Evolutionary conservation across 1,140 invertebrate species (phyloP).

Genomic region (Gyrodactylus salaris): DNA sequence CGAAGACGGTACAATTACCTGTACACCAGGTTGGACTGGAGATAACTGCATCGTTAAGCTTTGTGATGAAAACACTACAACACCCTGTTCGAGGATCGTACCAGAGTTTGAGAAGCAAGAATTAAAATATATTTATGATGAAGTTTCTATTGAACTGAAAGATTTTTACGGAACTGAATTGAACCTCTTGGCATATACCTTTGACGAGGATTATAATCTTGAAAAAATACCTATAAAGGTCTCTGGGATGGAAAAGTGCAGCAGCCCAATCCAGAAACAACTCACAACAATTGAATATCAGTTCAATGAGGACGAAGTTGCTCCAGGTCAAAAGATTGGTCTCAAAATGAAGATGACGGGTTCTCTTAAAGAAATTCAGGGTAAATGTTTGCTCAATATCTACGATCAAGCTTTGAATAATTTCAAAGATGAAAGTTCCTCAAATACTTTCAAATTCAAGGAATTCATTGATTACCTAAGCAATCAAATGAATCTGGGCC

Average conservation of each 20-base stretch:
- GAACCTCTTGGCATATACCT: background rate
- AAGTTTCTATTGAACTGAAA: background rate
- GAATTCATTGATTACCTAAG: background rate
- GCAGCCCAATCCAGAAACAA: background rate
- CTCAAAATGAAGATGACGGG: background rate
- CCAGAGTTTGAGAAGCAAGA: background rate
- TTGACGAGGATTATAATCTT: background rate
- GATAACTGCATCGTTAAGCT: background rate
- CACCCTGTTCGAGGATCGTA: background rate
- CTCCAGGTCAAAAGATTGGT: background rate
- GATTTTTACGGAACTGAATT: background rate
- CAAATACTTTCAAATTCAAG: background rate
- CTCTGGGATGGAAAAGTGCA: background rate
- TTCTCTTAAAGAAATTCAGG: background rate
- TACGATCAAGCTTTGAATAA: background rate
- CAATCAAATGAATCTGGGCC: background rate
- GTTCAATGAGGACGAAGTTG: background rate
- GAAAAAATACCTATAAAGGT: too few species aligned
- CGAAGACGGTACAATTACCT: background rate
- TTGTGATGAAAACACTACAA: background rate
- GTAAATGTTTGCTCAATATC: background rate
- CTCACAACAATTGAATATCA: background rate
- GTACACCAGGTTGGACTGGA: slow-evolving; percentile 1
- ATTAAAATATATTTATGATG: background rate
- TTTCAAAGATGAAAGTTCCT: background rate